A percentile compares a stretch with the other conserved stretches of the same genome.
These are phyloP conservation scores for Microdon myrmicae DNA, from an alignment of 2,888 invertebrate genomes.

Conservation along the genomic window DNA sequence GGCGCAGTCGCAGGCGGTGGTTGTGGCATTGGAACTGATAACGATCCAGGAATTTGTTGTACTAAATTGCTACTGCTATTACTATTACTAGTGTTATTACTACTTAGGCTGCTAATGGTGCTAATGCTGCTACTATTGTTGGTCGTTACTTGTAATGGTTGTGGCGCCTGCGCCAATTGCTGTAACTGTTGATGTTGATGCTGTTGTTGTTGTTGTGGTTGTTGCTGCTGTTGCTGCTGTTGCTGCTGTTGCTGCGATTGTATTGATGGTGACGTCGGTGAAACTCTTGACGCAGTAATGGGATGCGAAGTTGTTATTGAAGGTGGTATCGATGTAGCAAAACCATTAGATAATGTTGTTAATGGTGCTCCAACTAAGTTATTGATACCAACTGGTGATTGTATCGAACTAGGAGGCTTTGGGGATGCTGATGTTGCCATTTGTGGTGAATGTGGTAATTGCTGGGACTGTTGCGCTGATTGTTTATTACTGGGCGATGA, in stretches of 20 bases:
- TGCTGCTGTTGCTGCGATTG: constrained; percentile 59
- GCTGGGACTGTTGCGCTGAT: constrained; percentile 33
- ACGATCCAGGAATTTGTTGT: constrained; percentile 67
- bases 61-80: constrained; percentile 62
- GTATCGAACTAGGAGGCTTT: constrained; percentile 49
- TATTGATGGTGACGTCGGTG: constrained; percentile 53
- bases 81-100: constrained; percentile 54
- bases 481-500: constrained; percentile 45
- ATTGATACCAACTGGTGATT: constrained; percentile 52
- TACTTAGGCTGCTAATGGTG: constrained; percentile 52
- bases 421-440: constrained; percentile 40
- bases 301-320: constrained; percentile 58
- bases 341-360: constrained; percentile 58
- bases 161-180: constrained; percentile 58
- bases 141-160: constrained; percentile 56
- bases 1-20: constrained; percentile 60
- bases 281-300: constrained; percentile 54
- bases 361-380: constrained; percentile 58
- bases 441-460: constrained; percentile 41
- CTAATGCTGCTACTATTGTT: constrained; percentile 53
- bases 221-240: constrained; percentile 58
- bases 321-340: constrained; percentile 56
- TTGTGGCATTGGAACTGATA: constrained; percentile 57
- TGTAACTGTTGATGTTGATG: constrained; percentile 45
- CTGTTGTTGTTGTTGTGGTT: constrained; percentile 63